Percentiles rank a stretch among this genome's conserved stretches.
Conservation (phyloP, 2,113 vertebrate genomes). For the Microtus pennsylvanicus region DNA sequence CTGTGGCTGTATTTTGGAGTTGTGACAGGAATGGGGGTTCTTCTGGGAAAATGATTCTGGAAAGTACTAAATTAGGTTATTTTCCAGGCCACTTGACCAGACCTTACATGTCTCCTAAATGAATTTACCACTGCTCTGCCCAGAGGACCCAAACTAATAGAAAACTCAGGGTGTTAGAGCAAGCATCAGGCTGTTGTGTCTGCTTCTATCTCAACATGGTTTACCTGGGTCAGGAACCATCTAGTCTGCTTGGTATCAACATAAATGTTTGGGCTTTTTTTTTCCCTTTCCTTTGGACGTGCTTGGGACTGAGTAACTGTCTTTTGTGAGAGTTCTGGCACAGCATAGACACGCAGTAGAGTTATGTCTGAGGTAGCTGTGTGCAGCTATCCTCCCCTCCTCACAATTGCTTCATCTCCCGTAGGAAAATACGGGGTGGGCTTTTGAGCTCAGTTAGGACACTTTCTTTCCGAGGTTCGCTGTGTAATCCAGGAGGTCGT, state of each 20-base stretch:
- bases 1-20: neutral
- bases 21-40: neutral
- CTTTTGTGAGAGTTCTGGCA: neutral
- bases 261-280: neutral
- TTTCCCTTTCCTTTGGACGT: neutral
- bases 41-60: neutral
- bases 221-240: neutral
- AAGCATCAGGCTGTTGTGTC: neutral
- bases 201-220: neutral
- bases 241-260: neutral
- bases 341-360: neutral
- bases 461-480: neutral
- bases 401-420: neutral
- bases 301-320: neutral
- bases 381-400: neutral
- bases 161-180: neutral
- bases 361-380: neutral
- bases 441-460: neutral
- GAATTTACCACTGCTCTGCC: neutral
- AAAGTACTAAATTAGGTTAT: constrained; percentile 20
- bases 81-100: constrained; percentile 37
- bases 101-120: neutral
- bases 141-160: neutral
- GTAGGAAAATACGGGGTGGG: neutral
- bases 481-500: neutral